phyloP scores from a whole-genome alignment of 2,888 invertebrate genomes.

The Argynnis bischoffii region DNA sequence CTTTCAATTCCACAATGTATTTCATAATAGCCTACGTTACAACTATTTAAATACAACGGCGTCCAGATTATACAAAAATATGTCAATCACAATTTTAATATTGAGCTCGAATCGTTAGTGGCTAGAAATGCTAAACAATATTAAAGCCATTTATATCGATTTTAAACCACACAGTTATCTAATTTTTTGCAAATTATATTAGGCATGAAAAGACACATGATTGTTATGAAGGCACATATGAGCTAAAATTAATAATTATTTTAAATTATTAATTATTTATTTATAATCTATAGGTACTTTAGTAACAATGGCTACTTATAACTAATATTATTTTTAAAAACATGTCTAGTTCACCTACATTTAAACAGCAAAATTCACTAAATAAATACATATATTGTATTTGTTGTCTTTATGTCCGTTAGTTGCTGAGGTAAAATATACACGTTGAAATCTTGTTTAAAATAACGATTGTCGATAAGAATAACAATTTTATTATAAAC shows the following conservation, averaged over 20 bases:
- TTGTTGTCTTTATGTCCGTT: neutral
- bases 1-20: constrained; percentile 38
- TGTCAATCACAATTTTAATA: constrained; percentile 50
- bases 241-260: constrained; percentile 8
- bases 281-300: constrained; percentile 8
- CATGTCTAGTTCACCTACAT: neutral
- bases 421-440: neutral
- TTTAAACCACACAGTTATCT: constrained; percentile 31
- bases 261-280: neutral
- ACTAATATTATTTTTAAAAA: constrained; percentile 7
- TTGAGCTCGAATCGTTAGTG: constrained; percentile 43
- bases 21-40: constrained; percentile 49
- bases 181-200: constrained; percentile 25
- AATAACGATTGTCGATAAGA: no score
- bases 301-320: constrained; percentile 11
- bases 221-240: constrained; percentile 36
- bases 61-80: constrained; percentile 55
- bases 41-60: constrained; percentile 47
- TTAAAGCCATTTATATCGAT: constrained; percentile 46
- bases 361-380: neutral
- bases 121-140: constrained; percentile 62
- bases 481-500: no score
- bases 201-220: constrained; percentile 31
- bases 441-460: neutral
- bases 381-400: neutral